phyloP scores from a whole-genome alignment of 2,113 vertebrate genomes.

The Apaloderma vittatum region DNA sequence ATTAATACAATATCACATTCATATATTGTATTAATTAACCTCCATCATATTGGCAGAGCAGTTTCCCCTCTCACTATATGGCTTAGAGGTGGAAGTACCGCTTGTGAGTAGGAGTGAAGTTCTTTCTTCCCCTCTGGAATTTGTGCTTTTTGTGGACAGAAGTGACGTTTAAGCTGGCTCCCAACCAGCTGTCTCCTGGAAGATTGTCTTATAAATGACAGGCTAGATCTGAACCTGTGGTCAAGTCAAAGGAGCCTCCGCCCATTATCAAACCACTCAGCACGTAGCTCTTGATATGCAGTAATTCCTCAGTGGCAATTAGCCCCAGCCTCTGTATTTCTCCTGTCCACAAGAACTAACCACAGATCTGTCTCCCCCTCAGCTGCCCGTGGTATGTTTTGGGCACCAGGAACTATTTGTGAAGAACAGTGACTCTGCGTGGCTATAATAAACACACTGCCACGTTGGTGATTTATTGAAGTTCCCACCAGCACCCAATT shows the following conservation, averaged over 20 bases:
- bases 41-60: background rate
- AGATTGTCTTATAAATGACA: background rate
- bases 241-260: background rate
- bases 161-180: background rate
- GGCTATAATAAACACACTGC: constrained; percentile 68
- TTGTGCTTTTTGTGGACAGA: background rate
- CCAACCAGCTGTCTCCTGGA: background rate
- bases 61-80: background rate
- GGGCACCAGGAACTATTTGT: background rate
- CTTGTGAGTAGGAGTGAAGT: background rate
- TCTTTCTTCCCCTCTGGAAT: background rate
- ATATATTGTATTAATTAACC: no score
- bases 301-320: background rate
- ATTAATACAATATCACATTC: background rate
- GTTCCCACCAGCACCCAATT: constrained; percentile 76
- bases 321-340: background rate
- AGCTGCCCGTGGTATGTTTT: background rate
- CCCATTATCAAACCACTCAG: background rate
- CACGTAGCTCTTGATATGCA: background rate
- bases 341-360: background rate
- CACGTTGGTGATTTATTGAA: constrained; percentile 75
- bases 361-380: background rate
- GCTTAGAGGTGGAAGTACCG: background rate
- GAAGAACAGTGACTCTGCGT: constrained; percentile 42
- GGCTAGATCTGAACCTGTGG: background rate